Conservation (phyloP, 2,888 invertebrate species). For the Drosophila monieri region DNA sequence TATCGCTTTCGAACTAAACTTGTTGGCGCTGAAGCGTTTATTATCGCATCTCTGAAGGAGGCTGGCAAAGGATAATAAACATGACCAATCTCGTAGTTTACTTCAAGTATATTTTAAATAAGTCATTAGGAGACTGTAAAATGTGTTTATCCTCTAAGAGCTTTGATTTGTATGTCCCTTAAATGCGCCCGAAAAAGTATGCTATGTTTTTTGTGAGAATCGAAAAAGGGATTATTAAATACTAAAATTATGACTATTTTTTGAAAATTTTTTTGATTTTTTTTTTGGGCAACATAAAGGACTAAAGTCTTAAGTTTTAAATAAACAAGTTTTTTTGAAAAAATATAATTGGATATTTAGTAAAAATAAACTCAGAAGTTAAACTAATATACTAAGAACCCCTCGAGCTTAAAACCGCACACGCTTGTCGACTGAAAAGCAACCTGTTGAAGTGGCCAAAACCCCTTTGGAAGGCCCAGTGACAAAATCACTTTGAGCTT, state of each 20-base stretch:
- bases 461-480: not conserved
- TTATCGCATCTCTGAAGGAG: slow-evolving; percentile 53
- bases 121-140: not conserved
- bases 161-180: not conserved
- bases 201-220: not conserved
- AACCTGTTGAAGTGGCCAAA: not conserved
- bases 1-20: slow-evolving; percentile 73
- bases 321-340: too few relatives aligned
- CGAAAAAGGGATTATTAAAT: too few relatives aligned
- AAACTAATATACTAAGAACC: too few relatives aligned
- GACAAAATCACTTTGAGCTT: slow-evolving; percentile 1
- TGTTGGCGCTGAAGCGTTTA: slow-evolving; percentile 69
- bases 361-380: not conserved
- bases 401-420: too few relatives aligned
- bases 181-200: not conserved
- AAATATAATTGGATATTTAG: too few relatives aligned
- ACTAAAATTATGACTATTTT: too few relatives aligned
- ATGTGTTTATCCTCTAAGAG: not conserved
- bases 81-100: not conserved
- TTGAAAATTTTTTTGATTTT: not conserved
- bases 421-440: not conserved
- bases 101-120: not conserved
- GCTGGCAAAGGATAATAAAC: not conserved
- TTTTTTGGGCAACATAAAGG: not conserved
- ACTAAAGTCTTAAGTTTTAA: too few relatives aligned